A percentile compares a stretch with the other conserved stretches of the same genome.
These are phyloP conservation scores for Microdon myrmicae DNA, from an alignment of 2,888 invertebrate genomes.

Conservation along the genomic window DNA sequence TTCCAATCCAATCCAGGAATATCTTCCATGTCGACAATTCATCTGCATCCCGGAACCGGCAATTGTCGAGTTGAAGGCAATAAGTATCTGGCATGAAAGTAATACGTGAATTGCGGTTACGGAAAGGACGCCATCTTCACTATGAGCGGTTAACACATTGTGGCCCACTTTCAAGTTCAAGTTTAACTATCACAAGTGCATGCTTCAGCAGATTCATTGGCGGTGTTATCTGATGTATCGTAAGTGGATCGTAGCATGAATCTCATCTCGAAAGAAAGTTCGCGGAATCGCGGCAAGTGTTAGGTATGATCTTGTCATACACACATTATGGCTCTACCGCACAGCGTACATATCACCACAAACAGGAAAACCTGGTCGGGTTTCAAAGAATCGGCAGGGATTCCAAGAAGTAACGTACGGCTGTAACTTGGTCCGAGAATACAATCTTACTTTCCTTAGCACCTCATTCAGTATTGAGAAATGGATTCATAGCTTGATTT, in stretches of 20 bases:
- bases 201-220: conserved; percentile 5
- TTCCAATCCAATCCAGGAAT: conserved; percentile 2
- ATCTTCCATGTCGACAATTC: conserved; percentile 10
- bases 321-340: too few relatives aligned
- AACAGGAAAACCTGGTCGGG: conserved; percentile 17
- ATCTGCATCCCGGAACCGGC: conserved; percentile 6
- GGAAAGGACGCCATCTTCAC: conserved; percentile 11
- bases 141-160: conserved; percentile 17
- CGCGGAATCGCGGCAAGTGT: background rate
- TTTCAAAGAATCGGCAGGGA: conserved; percentile 23
- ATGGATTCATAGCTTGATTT: conserved; percentile 18
- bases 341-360: too few relatives aligned
- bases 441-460: conserved; percentile 44
- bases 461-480: conserved; percentile 2
- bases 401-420: conserved; percentile 4
- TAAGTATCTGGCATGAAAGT: conserved; percentile 37
- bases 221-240: conserved; percentile 6
- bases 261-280: conserved; percentile 23
- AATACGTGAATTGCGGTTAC: conserved; percentile 32
- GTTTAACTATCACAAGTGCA: conserved; percentile 33
- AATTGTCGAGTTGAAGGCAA: conserved; percentile 6
- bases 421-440: conserved; percentile 30
- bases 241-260: conserved; percentile 4
- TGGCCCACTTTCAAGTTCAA: conserved; percentile 46
- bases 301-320: too few relatives aligned